Evolutionary conservation across 2,113 vertebrate species (phyloP).

Genomic region (Ciconia boyciana): DNA sequence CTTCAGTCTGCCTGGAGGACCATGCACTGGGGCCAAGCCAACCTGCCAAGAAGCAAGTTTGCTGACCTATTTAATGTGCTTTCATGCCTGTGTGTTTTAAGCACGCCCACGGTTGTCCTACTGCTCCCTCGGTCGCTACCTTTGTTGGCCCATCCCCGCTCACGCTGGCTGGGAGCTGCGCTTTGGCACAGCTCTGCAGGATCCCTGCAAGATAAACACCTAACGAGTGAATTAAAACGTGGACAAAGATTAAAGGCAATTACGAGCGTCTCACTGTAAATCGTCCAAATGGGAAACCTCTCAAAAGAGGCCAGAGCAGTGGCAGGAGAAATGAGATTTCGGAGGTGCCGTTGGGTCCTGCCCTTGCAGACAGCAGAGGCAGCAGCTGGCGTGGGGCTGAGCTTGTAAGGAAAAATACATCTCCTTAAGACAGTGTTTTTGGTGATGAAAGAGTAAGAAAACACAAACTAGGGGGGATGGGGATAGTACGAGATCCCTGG

Average conservation of each 20-base stretch:
- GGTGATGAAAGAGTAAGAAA: neutral
- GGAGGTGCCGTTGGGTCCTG: neutral
- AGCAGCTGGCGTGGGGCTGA: neutral
- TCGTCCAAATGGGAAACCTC: neutral
- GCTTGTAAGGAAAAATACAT: neutral
- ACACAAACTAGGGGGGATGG: accelerated
- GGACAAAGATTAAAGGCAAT: neutral
- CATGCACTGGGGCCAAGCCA: neutral
- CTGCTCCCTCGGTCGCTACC: neutral
- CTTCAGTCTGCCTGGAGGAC: neutral
- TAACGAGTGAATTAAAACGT: neutral
- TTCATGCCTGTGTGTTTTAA: neutral
- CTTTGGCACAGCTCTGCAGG: neutral
- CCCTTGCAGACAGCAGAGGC: neutral
- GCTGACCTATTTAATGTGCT: neutral
- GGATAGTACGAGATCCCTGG: neutral
- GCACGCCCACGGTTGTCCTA: neutral
- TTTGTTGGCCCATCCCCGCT: accelerated
- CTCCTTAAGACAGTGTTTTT: neutral
- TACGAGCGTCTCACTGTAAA: neutral
- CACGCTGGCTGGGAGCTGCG: neutral
- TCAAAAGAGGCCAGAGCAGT: neutral
- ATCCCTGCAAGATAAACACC: neutral
- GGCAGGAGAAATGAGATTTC: neutral
- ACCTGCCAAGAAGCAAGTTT: neutral